Evolutionary conservation across 2,797 vertebrate species (phyloP).

Genomic region (Choloepus didactylus): DNA sequence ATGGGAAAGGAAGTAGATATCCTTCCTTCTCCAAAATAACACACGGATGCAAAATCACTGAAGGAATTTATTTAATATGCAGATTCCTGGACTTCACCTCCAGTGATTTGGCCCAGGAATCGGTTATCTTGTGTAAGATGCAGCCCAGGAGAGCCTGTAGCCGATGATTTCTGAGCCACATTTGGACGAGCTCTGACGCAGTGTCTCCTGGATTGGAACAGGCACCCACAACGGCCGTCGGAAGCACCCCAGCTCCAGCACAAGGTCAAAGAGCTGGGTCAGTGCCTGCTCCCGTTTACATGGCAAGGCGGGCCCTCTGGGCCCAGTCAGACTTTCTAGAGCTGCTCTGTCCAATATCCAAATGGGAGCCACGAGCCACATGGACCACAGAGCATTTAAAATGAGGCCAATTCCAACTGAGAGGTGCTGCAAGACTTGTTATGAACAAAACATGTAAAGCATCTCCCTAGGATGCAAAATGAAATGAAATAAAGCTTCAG

Average conservation of each 20-base stretch:
- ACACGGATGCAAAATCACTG: background rate
- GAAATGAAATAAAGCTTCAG: no score
- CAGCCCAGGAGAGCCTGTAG: background rate
- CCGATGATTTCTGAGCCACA: background rate
- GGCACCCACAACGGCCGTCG: background rate
- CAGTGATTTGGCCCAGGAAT: background rate
- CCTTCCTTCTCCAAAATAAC: background rate
- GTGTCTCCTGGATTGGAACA: background rate
- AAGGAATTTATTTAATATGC: background rate
- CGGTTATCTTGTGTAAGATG: background rate
- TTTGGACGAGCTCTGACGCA: background rate
- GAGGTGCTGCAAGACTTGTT: background rate
- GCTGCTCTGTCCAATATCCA: no score
- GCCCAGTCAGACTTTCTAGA: background rate
- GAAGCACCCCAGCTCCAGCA: background rate
- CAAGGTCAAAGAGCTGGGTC: background rate
- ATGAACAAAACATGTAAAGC: background rate
- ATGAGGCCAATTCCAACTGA: background rate
- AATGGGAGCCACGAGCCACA: background rate
- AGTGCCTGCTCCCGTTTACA: rapidly evolving
- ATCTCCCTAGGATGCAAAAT: no score
- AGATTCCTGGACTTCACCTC: background rate
- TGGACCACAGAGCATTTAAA: background rate
- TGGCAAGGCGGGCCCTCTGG: background rate
- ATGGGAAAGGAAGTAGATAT: background rate